Percentiles rank a stretch among this genome's conserved stretches.
phyloP scores from a whole-genome alignment of 2,797 vertebrate species.

The Helicolenus hilgendorfi region DNA sequence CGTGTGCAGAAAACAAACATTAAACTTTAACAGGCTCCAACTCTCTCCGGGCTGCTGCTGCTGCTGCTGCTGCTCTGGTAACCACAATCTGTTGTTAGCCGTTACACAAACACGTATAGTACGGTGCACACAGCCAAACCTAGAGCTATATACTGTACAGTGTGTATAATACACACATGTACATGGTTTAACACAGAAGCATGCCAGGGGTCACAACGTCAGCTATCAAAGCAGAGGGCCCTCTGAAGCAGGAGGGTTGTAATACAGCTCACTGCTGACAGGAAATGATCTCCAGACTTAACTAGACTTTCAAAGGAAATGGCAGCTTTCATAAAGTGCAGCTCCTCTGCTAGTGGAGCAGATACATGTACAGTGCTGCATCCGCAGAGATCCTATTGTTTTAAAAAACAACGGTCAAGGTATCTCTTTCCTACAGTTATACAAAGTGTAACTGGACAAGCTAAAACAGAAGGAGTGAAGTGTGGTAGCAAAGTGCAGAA shows the following conservation, averaged over 20 bases:
- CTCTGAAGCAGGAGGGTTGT: conserved; percentile 61
- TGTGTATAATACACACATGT: conserved; percentile 3
- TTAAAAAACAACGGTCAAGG: not conserved
- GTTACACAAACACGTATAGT: conserved; percentile 22
- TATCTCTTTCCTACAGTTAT: not conserved
- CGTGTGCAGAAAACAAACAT: conserved; percentile 76
- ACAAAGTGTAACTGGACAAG: not conserved
- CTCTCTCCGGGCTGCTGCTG: conserved; percentile 49
- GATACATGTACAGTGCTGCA: not conserved
- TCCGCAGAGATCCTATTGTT: not conserved
- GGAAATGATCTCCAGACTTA: conserved; percentile 77
- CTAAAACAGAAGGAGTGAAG: not conserved
- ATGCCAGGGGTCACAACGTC: conserved; percentile 61
- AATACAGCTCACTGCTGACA: conserved; percentile 64
- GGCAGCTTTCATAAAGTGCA: conserved; percentile 36
- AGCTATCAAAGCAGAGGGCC: conserved; percentile 60
- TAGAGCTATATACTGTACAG: not conserved
- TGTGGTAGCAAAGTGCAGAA: not conserved
- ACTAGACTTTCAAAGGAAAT: conserved; percentile 68
- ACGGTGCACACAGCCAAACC: not conserved
- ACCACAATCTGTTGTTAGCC: conserved; percentile 63
- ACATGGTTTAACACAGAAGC: conserved; percentile 26
- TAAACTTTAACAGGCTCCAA: conserved; percentile 85
- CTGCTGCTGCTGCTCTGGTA: conserved; percentile 58
- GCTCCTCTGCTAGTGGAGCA: conserved; percentile 6